A percentile compares a stretch with the other conserved stretches of the same genome.
phyloP scores from a whole-genome alignment of 2,888 invertebrate genomes.

The Eutolmus rufibarbis region DNA sequence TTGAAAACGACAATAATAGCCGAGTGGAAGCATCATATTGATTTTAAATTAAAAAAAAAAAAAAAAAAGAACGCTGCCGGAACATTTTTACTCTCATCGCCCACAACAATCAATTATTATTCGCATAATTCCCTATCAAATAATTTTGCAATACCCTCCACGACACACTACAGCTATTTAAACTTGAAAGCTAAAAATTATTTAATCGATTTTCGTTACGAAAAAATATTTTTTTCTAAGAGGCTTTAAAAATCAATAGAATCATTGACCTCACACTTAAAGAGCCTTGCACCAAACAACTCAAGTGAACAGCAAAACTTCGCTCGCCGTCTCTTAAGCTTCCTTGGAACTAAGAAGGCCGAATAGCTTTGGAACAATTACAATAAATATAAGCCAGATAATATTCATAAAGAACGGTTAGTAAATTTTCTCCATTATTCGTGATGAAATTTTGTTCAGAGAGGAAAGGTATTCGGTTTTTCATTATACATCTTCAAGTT shows the following conservation, averaged over 20 bases:
- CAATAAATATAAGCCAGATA: background rate
- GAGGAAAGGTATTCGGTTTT: background rate
- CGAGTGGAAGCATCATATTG: too few relatives aligned
- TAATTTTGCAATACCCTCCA: background rate
- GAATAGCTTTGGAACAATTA: background rate
- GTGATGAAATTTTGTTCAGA: background rate
- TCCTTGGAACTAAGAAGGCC: background rate
- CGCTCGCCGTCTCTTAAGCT: background rate
- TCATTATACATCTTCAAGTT: background rate
- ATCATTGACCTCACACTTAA: background rate
- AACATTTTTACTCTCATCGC: too few relatives aligned
- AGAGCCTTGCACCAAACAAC: background rate
- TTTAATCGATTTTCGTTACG: background rate
- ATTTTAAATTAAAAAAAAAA: too few relatives aligned
- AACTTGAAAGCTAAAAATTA: background rate
- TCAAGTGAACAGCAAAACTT: background rate
- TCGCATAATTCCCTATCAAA: background rate
- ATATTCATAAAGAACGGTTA: background rate
- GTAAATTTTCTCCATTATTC: background rate
- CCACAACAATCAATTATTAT: background rate
- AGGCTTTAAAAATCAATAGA: conserved; percentile 1
- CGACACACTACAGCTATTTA: background rate
- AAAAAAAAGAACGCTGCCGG: too few relatives aligned
- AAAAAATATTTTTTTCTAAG: background rate
- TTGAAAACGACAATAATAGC: too few relatives aligned